Evolutionary conservation across 2,113 vertebrate species (phyloP), one percentile per base, ranked within the genome.

Genomic region (Mustela nigripes): DNA sequence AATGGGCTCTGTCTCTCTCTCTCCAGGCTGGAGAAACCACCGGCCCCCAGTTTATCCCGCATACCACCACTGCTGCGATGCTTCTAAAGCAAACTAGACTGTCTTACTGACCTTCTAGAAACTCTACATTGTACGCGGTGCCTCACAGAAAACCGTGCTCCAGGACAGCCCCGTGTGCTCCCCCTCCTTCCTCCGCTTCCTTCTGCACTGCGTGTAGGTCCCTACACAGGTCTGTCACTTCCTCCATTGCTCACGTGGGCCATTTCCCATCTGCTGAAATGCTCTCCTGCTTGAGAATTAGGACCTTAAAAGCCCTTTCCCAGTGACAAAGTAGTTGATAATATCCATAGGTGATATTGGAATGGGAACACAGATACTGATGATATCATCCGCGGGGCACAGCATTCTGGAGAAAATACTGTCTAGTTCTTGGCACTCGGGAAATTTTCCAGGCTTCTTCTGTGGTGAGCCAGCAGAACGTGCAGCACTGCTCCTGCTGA

Each of bases 141-240:
- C 28, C 31, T 63, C 22, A 21, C 8, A 18, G 39, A 15, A 26
- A 19, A 26, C 50, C 42, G n/a, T 14, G 48, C 5, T 80, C 60
- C 53, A 67, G 45, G 8, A 45, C 1, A 28, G 42, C 2, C 42
- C 45, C 7, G 0, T 1, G 1, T 0, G 26, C 19, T 2, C 33
- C 4, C 71, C 48, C 14, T 36, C 28, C 22, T 60, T 71, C 39
- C 14, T 36, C 33, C 18, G 71, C 48, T 14, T 45, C 28, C 3
- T 53, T 6, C 9, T 4, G 50, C 28, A 7, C 22, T 1, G 7
- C 7, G 1, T 14, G 36, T 1, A 26, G 26, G 21, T 63, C 53
- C 62, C 45, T 33, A 1, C 19, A 10, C 2, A 12, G 3, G 14
- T n/a, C 4, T 0, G 19, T 5, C 7, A 12, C 10, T 5, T 45